A percentile compares a stretch with the other conserved stretches of the same genome.
Conservation (phyloP, 2,888 invertebrate genomes). For the Polydrusus cervinus region DNA sequence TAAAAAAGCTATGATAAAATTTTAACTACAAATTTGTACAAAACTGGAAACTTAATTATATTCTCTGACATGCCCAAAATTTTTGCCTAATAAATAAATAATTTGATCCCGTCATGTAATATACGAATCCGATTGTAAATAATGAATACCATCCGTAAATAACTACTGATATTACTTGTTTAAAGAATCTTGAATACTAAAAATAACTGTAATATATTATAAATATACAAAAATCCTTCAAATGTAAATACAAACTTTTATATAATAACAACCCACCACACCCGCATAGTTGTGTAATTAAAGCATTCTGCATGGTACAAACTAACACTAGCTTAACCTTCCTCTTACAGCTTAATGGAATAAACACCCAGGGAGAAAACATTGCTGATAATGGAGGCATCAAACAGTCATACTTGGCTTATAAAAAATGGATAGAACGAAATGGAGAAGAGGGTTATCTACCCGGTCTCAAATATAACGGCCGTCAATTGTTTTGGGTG, state of each 20-base stretch:
- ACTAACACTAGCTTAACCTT: constrained; percentile 59
- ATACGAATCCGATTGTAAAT: no score
- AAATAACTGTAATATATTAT: no score
- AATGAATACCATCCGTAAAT: no score
- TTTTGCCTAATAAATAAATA: no score
- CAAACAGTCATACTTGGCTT: constrained; percentile 84
- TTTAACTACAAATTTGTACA: no score
- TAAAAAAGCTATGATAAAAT: no score
- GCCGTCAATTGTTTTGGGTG: constrained; percentile 75
- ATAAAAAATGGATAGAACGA: constrained; percentile 66
- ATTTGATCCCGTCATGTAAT: no score
- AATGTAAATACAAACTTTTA: constrained; percentile 7
- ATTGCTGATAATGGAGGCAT: constrained; percentile 96
- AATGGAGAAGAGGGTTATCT: constrained; percentile 66
- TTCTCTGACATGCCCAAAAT: no score
- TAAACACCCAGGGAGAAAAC: constrained; percentile 94
- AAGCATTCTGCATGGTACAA: constrained; percentile 51
- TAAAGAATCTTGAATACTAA: no score
- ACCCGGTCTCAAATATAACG: constrained; percentile 67
- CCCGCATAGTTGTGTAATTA: constrained; percentile 26
- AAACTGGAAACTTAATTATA: no score
- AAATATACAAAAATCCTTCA: no score
- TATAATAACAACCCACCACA: not conserved
- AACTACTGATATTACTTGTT: no score
- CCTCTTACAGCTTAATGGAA: constrained; percentile 84